phyloP scores from a whole-genome alignment of 2,113 vertebrate genomes.

The Bucco capensis region DNA sequence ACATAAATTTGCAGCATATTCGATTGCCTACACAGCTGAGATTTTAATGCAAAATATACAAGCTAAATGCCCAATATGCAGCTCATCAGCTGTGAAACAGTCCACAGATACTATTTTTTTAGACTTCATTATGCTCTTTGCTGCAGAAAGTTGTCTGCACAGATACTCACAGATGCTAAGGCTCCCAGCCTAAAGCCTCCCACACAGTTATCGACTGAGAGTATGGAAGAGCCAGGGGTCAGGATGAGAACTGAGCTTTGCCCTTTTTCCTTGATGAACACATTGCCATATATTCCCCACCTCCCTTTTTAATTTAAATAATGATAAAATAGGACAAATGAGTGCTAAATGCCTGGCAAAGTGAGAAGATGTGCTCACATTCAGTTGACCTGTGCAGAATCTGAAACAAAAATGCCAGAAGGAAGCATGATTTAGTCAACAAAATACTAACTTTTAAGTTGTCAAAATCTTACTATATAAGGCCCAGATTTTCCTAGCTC shows the following conservation, averaged over 20 bases:
- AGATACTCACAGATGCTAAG: neutral
- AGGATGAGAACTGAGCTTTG: neutral
- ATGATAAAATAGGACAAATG: neutral
- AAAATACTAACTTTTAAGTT: neutral
- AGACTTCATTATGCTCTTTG: neutral
- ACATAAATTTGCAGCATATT: neutral
- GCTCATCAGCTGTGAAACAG: neutral
- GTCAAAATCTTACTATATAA: neutral
- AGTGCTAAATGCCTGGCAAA: neutral
- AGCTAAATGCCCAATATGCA: neutral
- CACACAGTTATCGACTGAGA: neutral
- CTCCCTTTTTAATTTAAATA: neutral
- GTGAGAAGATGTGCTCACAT: neutral
- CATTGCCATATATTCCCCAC: fast-evolving
- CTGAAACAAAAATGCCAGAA: neutral
- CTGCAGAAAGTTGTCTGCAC: neutral
- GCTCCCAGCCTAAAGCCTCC: neutral
- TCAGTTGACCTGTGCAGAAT: neutral
- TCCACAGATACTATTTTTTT: neutral
- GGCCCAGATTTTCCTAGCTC: neutral
- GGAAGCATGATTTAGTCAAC: neutral
- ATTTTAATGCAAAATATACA: neutral
- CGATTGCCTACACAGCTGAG: neutral
- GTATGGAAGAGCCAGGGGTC: neutral
- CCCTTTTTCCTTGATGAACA: neutral